These are phyloP conservation scores for Mercenaria mercenaria DNA, from an alignment of 1,140 invertebrate species.

Conservation along the genomic window DNA sequence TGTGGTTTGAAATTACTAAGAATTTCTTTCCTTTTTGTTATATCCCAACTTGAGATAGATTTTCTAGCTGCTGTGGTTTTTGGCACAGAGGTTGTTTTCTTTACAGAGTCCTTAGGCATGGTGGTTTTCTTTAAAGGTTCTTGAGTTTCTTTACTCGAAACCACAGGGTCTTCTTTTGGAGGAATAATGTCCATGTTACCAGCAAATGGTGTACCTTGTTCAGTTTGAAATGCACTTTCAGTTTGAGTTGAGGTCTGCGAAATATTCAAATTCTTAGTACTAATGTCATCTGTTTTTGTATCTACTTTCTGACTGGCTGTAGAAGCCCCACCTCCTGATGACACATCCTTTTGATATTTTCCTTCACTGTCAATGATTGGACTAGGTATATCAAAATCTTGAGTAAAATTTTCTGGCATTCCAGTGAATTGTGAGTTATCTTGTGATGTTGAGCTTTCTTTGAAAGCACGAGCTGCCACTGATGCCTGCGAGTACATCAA, in stretches of 20 bases:
- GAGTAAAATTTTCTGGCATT: neutral
- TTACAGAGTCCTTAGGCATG: too few species aligned
- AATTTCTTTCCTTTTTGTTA: constrained; percentile 17
- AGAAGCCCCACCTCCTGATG: neutral
- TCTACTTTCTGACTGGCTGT: neutral
- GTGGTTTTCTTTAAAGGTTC: too few species aligned
- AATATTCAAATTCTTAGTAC: neutral
- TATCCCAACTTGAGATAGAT: constrained; percentile 15
- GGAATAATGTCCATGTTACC: neutral
- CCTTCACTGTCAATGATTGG: constrained; percentile 47
- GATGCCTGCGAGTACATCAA: constrained; percentile 72
- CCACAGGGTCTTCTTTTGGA: neutral
- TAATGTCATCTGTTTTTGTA: neutral
- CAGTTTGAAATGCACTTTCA: neutral
- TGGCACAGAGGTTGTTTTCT: neutral
- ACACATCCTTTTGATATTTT: neutral
- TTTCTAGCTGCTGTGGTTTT: neutral
- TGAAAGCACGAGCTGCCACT: constrained; percentile 60
- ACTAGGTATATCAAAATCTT: constrained; percentile 59
- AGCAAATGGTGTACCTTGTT: neutral
- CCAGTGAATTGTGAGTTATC: neutral
- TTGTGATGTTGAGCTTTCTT: constrained; percentile 32
- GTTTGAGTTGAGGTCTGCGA: neutral
- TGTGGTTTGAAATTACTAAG: constrained; percentile 33
- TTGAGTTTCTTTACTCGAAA: neutral